Conservation (phyloP, 2,113 vertebrate species). For the Hoplias malabaricus region DNA sequence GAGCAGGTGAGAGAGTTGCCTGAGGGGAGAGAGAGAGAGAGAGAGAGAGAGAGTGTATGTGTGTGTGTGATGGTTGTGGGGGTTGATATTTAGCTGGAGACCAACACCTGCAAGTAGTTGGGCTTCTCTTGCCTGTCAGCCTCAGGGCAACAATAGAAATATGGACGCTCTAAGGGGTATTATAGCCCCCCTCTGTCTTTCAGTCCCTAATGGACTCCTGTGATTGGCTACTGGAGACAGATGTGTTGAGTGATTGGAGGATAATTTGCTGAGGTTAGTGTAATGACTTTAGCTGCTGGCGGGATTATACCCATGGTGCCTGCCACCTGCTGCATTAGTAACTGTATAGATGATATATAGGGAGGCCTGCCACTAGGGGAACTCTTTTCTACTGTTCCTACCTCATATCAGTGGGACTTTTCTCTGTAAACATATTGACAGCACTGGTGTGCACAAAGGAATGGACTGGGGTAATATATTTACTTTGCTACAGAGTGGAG, state of each 20-base stretch:
- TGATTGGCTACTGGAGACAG: constrained; percentile 48
- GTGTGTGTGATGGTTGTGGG: no score
- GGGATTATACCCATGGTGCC: not conserved
- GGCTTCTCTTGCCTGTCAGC: constrained; percentile 15
- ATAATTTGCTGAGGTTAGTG: not conserved
- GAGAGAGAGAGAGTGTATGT: constrained; percentile 45
- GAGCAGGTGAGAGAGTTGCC: constrained; percentile 27
- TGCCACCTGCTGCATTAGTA: not conserved
- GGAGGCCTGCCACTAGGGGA: not conserved
- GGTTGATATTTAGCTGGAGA: not conserved
- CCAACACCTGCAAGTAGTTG: constrained; percentile 71
- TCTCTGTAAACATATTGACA: not conserved
- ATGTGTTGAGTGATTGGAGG: not conserved
- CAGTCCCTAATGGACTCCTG: constrained; percentile 57
- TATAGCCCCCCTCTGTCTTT: constrained; percentile 40
- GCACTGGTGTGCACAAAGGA: not conserved
- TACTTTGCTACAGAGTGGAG: no score
- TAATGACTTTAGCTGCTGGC: not conserved
- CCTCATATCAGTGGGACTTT: not conserved
- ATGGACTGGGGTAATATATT: not conserved
- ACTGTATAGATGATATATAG: not conserved
- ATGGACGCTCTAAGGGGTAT: constrained; percentile 43
- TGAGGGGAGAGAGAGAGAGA: constrained; percentile 33
- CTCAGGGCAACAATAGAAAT: constrained; percentile 43
- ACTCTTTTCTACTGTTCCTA: not conserved